phyloP scores from a whole-genome alignment of 2,888 invertebrate genomes.

The Meghimatium bilineatum region DNA sequence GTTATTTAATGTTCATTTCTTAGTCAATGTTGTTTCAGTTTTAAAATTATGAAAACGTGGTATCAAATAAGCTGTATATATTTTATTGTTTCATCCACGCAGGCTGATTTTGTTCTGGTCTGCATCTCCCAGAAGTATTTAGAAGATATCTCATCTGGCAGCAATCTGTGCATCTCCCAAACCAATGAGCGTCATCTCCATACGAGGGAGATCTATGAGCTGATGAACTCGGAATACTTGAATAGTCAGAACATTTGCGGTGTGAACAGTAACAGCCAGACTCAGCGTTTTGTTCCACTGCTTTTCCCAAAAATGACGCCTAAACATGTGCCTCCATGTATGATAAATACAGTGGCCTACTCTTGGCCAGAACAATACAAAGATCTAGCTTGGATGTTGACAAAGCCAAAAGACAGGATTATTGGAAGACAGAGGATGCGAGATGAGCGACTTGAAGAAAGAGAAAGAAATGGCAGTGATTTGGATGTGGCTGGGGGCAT shows the following conservation, averaged over 20 bases:
- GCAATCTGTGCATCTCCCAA: not conserved
- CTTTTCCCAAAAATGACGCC: conserved; percentile 59
- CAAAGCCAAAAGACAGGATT: conserved; percentile 65
- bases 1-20: not conserved
- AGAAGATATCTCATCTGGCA: conserved; percentile 52
- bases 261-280: conserved; percentile 54
- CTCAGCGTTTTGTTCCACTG: conserved; percentile 64
- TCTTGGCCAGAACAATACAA: conserved; percentile 68
- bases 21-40: too few relatives aligned
- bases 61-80: not conserved
- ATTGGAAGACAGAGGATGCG: conserved; percentile 18
- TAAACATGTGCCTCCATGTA: conserved; percentile 61
- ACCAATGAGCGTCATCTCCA: conserved; percentile 56
- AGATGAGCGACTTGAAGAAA: not conserved
- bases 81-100: conserved; percentile 31
- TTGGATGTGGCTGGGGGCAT: not conserved
- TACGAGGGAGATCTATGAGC: conserved; percentile 65
- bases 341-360: conserved; percentile 58
- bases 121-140: conserved; percentile 66
- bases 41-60: not conserved
- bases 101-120: conserved; percentile 71
- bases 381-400: conserved; percentile 70
- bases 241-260: conserved; percentile 48
- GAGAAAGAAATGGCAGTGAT: conserved; percentile 7
- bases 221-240: conserved; percentile 63